Conservation (phyloP, 2,113 vertebrate genomes). For the Stigmatopora nigra region DNA sequence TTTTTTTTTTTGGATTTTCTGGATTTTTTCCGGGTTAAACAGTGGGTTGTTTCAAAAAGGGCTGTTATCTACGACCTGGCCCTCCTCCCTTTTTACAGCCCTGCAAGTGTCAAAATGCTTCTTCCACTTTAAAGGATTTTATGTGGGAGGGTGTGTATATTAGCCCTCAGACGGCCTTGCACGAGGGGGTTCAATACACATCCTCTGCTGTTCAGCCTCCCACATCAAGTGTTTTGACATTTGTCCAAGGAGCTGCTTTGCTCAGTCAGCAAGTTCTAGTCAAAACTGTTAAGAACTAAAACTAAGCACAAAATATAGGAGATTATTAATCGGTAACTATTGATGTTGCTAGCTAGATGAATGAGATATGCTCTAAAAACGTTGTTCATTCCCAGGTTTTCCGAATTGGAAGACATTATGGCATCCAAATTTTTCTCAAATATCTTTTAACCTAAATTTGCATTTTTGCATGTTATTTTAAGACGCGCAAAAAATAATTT, state of each 20-base stretch:
- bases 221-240: constrained; percentile 54
- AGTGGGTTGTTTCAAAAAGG: constrained; percentile 16
- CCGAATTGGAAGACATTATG: no score
- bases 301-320: no score
- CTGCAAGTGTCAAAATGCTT: constrained; percentile 65
- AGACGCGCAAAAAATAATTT: no score
- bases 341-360: no score
- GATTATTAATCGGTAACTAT: no score
- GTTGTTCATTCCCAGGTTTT: no score
- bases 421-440: no score
- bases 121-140: constrained; percentile 74
- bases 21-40: not conserved
- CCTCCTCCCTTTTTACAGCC: constrained; percentile 54
- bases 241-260: constrained; percentile 48
- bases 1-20: no score
- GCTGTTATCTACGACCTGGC: constrained; percentile 60
- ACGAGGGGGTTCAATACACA: constrained; percentile 69
- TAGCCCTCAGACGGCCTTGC: constrained; percentile 69
- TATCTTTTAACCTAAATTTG: no score
- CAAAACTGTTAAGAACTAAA: not conserved
- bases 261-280: constrained; percentile 13
- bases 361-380: no score
- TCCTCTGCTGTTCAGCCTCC: constrained; percentile 54
- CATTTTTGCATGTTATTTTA: no score
- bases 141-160: constrained; percentile 71